Evolutionary conservation across 2,888 invertebrate species (phyloP), one percentile per base, ranked within the genome.

Genomic region (Aleiodes alternator): DNA sequence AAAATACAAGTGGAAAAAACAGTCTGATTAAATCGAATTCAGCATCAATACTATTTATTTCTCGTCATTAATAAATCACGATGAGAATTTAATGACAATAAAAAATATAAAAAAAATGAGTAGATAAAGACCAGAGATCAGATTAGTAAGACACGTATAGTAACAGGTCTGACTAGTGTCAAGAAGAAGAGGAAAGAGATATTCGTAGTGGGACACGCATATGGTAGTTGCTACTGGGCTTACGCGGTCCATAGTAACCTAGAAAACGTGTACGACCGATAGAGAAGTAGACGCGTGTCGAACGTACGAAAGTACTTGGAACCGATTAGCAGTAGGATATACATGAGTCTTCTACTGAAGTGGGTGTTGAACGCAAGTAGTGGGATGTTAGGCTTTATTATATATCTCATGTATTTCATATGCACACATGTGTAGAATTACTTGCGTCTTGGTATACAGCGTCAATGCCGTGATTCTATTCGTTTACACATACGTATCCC

Each of bases 391-490:
- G 76, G 79, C 78, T 79, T 72, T 69, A 78, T 78, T 72, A 73
- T 57, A 72, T 64, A 74, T 16, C 74, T 79, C 73, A 77, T 78
- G 79, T 78, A 77, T 80, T 79, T 78, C 80, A 79, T 78, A 80
- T 80, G 77, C 79, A 79, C 79, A 82, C 80, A 81, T 81, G 82
- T 84, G 77, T 81, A 83, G 84, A 83, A 85, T 83, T 84, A 86
- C 86, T 86, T 85, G 86, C 84, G 85, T 85, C 81, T 83, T 81
- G 82, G 75, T 66, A 73, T 73, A 81, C 79, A 81, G 77, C 84
- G 83, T 86, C 86, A 86, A 86, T 86, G 85, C 86, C 84, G 86
- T 82, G 83, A 76, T 71, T 66, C 71, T 38, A 57, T 29, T 73
- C 56, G 73, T 71, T 69, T 64, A 57, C 73, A 48, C 71, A 38